These are phyloP conservation scores for Diloba caeruleocephala DNA, from an alignment of 2,888 invertebrate genomes.

Conservation along the genomic window DNA sequence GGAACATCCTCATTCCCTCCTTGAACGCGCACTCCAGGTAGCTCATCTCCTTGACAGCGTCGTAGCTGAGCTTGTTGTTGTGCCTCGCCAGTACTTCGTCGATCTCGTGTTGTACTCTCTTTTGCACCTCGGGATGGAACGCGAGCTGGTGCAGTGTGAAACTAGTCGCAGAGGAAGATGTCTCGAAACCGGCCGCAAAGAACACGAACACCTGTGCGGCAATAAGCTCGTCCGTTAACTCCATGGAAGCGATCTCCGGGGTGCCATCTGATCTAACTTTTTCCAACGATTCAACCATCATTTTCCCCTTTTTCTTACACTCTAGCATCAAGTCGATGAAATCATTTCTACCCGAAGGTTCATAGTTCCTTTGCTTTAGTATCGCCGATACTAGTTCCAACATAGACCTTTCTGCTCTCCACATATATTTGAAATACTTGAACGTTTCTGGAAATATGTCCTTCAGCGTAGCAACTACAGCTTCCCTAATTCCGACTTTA, in stretches of 20 bases:
- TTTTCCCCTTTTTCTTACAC: constrained; percentile 54
- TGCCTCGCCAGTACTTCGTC: constrained; percentile 60
- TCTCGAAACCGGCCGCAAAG: constrained; percentile 75
- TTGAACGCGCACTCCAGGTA: constrained; percentile 61
- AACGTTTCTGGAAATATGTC: constrained; percentile 32
- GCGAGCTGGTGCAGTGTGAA: constrained; percentile 71
- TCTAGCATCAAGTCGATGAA: constrained; percentile 66
- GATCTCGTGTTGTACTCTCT: constrained; percentile 65
- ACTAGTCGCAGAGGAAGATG: constrained; percentile 72
- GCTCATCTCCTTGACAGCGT: constrained; percentile 63
- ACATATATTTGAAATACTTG: constrained; percentile 24
- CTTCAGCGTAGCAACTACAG: constrained; percentile 11
- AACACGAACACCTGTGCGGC: constrained; percentile 66
- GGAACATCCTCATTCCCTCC: constrained; percentile 60
- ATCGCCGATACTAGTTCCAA: constrained; percentile 43
- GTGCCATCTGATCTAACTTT: constrained; percentile 54
- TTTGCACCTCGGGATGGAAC: constrained; percentile 68
- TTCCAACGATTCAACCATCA: constrained; percentile 60
- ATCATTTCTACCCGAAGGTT: constrained; percentile 61
- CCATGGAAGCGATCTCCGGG: constrained; percentile 50
- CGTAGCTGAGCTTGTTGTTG: constrained; percentile 59
- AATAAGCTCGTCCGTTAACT: constrained; percentile 55
- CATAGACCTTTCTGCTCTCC: constrained; percentile 27
- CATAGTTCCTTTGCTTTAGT: constrained; percentile 57
- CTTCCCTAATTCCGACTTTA: constrained; percentile 6